Evolutionary conservation across 2,888 invertebrate genomes (phyloP), one percentile per base, ranked within the genome.

Genomic region (Drosophila paranaensis): DNA sequence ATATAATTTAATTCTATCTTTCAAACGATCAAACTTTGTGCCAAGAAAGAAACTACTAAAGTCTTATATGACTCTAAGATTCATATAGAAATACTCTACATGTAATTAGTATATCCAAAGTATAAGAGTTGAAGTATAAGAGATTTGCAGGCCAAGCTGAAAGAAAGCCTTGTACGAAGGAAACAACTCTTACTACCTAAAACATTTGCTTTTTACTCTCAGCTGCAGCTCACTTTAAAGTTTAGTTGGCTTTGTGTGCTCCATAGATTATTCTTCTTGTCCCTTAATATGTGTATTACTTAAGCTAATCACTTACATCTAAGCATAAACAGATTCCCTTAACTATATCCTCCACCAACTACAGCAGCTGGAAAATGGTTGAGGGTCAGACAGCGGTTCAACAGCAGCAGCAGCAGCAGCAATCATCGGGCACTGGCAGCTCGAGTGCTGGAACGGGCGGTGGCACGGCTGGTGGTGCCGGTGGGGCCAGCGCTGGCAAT

Each of bases 351-450:
- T 33, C 6, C 50, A 20, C 27, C 37, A 33, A 75, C 48, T 68
- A 73, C 68, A 90, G 82, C 70, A 86, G 82, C 74, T 87, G 79
- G 82, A 91, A 78, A 43, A 92, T 93, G 91, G 92, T 93, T 93
- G 95, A 96, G 93, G 96, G 97, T 94, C 97, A 97, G 93, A 97
- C 97, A 72, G 82, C 78, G 74, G 82, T 81, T 57, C 90, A 90
- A 71, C 88, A 93, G 96, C 97, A 93, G 75, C 90, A 88, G 53
- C 79, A 78, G n/a, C 76, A 71, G 50, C 80, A 89, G 50, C 79
- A 75, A 51, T 79, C 84, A 58, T 78, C 77, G 45, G 80, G 74
- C 16, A 69, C 72, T 62, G 81, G 82, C 71, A 77, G 72, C 35
- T 64, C 74, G 45, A 71, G 74, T 30, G 56, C 53, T 25, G 65